Percentiles rank a stretch among this genome's conserved stretches.
Conservation (phyloP, 2,113 vertebrate species). For the Aspidoscelis tigris region DNA sequence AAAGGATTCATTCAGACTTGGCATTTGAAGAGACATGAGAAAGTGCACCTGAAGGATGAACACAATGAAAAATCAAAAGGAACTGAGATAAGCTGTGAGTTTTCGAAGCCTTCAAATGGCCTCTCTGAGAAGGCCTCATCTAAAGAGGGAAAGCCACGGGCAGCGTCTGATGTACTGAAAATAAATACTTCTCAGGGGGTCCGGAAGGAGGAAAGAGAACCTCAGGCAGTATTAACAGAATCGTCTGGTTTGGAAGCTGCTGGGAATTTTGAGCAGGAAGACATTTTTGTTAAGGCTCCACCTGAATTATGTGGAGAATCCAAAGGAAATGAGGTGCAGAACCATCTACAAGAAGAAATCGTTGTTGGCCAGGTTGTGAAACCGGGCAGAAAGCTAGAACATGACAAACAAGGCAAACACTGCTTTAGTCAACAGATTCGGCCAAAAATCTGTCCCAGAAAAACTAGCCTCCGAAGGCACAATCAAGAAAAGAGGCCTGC, state of each 20-base stretch:
- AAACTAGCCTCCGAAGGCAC: background rate
- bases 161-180: background rate
- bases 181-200: background rate
- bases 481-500: background rate
- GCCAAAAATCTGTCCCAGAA: background rate
- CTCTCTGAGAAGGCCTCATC: background rate
- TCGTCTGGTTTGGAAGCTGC: background rate
- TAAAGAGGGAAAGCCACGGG: background rate
- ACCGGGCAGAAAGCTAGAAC: no score
- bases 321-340: background rate
- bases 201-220: no score
- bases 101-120: background rate
- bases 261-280: background rate
- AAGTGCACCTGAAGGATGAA: background rate
- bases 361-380: background rate
- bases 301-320: background rate
- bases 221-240: background rate
- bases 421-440: background rate
- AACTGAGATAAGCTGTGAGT: background rate
- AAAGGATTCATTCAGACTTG: background rate
- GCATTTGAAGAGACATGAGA: conserved; percentile 19
- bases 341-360: background rate
- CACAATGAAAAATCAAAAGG: background rate
- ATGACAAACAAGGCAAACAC: background rate
- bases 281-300: background rate